Percentiles rank a stretch among this genome's conserved stretches.
Conservation (phyloP, 1,140 invertebrate species). For the Papilio dardanus region DNA sequence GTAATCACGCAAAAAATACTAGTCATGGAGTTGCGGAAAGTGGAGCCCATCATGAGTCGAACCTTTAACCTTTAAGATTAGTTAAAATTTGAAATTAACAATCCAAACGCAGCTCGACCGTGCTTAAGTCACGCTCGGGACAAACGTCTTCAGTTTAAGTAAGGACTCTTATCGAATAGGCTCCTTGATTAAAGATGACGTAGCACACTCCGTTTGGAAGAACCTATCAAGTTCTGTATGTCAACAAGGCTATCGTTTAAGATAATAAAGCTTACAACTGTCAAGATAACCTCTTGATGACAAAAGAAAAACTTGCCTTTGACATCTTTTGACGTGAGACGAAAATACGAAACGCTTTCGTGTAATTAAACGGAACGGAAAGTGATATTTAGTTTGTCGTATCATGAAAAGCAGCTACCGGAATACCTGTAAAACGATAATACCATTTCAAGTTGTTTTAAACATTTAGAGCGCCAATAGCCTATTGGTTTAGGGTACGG, state of each 20-base stretch:
- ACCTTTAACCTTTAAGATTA: no score
- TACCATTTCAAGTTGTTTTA: no score
- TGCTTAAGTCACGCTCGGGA: not conserved
- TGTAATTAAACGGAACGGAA: not conserved
- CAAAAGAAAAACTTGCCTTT: slow-evolving; percentile 26
- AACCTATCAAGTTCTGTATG: slow-evolving; percentile 27
- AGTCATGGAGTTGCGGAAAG: no score
- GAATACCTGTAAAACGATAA: no score
- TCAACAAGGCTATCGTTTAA: slow-evolving; percentile 23
- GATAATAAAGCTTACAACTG: slow-evolving; percentile 34
- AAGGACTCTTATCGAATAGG: slow-evolving; percentile 23
- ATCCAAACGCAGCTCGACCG: not conserved
- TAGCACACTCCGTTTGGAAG: slow-evolving; percentile 10
- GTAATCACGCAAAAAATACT: no score
- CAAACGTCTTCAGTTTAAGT: slow-evolving; percentile 27
- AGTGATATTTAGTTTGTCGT: no score
- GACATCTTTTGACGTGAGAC: not conserved
- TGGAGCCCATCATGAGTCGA: no score
- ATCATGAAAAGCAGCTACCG: no score
- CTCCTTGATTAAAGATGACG: slow-evolving; percentile 27
- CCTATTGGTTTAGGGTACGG: no score
- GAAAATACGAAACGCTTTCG: not conserved
- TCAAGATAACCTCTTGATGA: slow-evolving; percentile 27
- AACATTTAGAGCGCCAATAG: no score
- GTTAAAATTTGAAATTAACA: no score